Evolutionary conservation across 2,888 invertebrate genomes (phyloP), one percentile per base, ranked within the genome.

Genomic region (Neocrepidodera transversa): DNA sequence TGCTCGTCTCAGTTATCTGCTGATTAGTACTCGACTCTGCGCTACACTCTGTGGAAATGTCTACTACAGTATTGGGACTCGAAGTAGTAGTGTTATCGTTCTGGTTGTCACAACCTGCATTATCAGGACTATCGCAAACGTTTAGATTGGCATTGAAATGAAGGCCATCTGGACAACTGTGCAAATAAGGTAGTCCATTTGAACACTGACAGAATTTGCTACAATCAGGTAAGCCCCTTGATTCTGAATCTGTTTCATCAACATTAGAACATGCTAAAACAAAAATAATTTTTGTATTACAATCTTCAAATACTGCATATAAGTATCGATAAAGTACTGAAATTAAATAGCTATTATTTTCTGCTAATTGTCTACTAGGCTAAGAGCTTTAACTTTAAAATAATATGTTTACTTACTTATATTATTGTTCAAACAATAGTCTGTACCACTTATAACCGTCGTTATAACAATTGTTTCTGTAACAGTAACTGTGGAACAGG

Each of bases 181-280:
- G 56, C 5, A 58, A 16, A 43, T 55, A 58, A 1, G 63, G 54
- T n/a, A 40, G 28, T 20, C 68, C 69, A 47, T 57, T 62, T n/a
- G 60, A 60, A 38, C 66, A 68, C 28, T 62, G 54, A 42, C 57
- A 68, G 35, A 63, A 68, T 43, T 63, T 64, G 5, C 57, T 54
- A 28, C 68, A 69, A 40, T 65, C 61, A 4, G 32, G 32, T 4
- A 32, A 13, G 13, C 42, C 28, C 7, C 53, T 56, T 8, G 60
- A 48, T 1, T 61, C 55, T n/a, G 62, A 54, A 23, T 32, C 18
- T 3, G 45, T 26, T 1, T 49, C 26, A 48, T 64, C 60, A 8
- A 55, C 60, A 7, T 35, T 50, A 3, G 67, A 65, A 40, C 69
- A 32, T 2, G 3, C 32, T 32, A 13, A 32, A 32, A 32, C 11